phyloP scores from a whole-genome alignment of 53 echinoderm and acorn worm genomes.

The Zoroaster sp. region DNA sequence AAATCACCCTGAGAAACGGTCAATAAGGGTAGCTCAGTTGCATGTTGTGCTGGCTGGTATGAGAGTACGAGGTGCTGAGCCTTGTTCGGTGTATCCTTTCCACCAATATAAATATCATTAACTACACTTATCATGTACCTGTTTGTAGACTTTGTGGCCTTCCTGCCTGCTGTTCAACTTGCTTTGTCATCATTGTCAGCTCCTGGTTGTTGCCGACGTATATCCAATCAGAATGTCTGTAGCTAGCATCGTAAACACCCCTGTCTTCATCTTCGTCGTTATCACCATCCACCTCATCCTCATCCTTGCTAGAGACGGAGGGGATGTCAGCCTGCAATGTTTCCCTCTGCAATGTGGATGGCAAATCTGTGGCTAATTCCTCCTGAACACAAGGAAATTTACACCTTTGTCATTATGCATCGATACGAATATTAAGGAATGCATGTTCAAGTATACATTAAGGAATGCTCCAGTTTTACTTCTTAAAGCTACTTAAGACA shows the following conservation, averaged over 20 bases:
- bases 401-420: too few relatives aligned
- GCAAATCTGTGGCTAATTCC: not conserved
- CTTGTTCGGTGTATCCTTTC: too few relatives aligned
- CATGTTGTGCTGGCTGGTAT: too few relatives aligned
- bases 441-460: too few relatives aligned
- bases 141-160: not conserved
- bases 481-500: too few relatives aligned
- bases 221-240: slow-evolving; percentile 71
- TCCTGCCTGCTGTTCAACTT: slow-evolving; percentile 7
- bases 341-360: not conserved
- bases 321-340: not conserved
- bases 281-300: slow-evolving; percentile 12
- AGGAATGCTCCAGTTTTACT: too few relatives aligned
- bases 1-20: too few relatives aligned
- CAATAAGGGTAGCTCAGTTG: too few relatives aligned
- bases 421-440: too few relatives aligned
- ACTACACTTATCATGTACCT: not conserved
- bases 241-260: slow-evolving; percentile 73
- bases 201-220: slow-evolving; percentile 68
- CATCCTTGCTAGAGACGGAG: slow-evolving; percentile 3
- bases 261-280: slow-evolving; percentile 73
- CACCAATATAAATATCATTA: too few relatives aligned
- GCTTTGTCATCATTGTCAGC: slow-evolving; percentile 45
- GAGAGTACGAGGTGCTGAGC: too few relatives aligned
- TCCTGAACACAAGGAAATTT: too few relatives aligned